These are phyloP conservation scores for Hydrotaea cyrtoneurina DNA, from an alignment of 2,888 invertebrate genomes.

Conservation along the genomic window DNA sequence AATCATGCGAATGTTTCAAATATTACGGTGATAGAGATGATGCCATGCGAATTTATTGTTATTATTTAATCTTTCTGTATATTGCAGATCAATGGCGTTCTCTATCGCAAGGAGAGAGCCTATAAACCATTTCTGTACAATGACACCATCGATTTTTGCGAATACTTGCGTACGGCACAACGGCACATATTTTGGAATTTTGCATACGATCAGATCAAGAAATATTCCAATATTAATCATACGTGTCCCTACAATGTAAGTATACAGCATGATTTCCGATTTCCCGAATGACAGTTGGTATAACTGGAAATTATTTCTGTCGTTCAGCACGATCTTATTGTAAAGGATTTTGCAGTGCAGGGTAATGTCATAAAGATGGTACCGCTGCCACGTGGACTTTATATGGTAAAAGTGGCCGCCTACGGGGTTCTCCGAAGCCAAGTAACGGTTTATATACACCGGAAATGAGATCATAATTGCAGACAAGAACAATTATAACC, in stretches of 20 bases:
- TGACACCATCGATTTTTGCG: slow-evolving; percentile 2
- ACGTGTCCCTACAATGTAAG: slow-evolving; percentile 44
- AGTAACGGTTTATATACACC: too few species aligned
- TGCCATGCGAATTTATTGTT: too few species aligned
- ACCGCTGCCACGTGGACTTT: slow-evolving; percentile 36
- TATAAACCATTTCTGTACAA: slow-evolving; percentile 50
- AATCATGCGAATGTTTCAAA: too few species aligned
- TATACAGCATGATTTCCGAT: too few species aligned
- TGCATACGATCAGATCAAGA: not conserved
- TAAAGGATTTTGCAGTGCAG: slow-evolving; percentile 39
- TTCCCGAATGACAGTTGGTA: too few species aligned
- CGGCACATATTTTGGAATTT: slow-evolving; percentile 36
- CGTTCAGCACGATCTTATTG: slow-evolving; percentile 35
- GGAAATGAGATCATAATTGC: too few species aligned
- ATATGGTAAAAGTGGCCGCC: too few species aligned
- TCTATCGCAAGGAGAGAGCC: slow-evolving; percentile 25
- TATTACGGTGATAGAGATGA: too few species aligned
- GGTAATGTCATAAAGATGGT: slow-evolving; percentile 2
- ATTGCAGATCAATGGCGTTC: too few species aligned
- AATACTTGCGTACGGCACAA: not conserved
- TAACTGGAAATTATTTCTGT: not conserved
- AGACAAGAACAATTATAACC: too few species aligned
- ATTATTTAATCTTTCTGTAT: too few species aligned
- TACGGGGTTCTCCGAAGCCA: too few species aligned
- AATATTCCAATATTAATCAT: slow-evolving; percentile 33